Evolutionary conservation across 2,888 invertebrate genomes (phyloP).

Genomic region (Norana najaformis): DNA sequence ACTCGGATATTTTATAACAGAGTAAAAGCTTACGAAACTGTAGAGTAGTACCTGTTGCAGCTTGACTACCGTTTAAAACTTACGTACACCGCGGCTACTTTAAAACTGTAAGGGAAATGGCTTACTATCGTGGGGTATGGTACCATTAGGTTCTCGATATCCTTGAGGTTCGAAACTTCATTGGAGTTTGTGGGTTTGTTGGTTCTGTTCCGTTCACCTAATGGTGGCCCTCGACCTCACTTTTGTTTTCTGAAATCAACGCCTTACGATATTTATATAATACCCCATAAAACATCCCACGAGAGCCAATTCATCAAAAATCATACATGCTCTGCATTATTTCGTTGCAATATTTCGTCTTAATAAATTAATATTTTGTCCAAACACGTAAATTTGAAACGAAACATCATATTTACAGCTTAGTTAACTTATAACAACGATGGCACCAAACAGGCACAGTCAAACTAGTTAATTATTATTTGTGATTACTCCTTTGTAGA

Average conservation of each 20-base stretch:
- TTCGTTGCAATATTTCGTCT: too few relatives aligned
- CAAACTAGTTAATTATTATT: too few relatives aligned
- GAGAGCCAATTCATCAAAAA: too few relatives aligned
- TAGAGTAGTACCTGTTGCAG: not conserved
- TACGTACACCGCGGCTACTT: not conserved
- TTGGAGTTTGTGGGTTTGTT: not conserved
- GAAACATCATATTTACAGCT: too few relatives aligned
- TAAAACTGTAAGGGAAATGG: not conserved
- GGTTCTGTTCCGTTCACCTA: constrained; percentile 13
- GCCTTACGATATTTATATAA: too few relatives aligned
- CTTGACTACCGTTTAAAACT: not conserved
- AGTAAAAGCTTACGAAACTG: not conserved
- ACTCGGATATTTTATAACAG: not conserved
- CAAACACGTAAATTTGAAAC: too few relatives aligned
- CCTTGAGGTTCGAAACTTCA: not conserved
- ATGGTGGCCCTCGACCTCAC: constrained; percentile 13
- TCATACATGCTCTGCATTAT: too few relatives aligned
- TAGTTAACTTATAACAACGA: too few relatives aligned
- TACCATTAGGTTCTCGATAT: constrained; percentile 13
- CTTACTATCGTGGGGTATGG: not conserved
- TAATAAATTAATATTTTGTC: too few relatives aligned
- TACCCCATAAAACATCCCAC: too few relatives aligned
- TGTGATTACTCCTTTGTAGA: too few relatives aligned
- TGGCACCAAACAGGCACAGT: too few relatives aligned
- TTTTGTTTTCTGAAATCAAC: not conserved